Evolutionary conservation across 2,888 invertebrate species (phyloP), one percentile per base, ranked within the genome.

Genomic region (Cosmia trapezina): DNA sequence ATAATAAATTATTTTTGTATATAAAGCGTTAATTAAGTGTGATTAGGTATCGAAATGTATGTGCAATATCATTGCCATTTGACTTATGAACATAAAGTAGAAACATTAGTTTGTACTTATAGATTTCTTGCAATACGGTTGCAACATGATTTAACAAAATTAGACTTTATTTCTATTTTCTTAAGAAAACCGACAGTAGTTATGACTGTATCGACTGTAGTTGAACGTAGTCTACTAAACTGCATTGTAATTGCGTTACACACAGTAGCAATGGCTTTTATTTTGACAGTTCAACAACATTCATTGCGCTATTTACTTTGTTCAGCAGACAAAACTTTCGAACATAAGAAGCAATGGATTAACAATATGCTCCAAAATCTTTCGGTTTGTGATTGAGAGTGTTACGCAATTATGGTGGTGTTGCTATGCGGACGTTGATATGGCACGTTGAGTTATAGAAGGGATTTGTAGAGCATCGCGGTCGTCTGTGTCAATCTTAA

Each of bases 1-100:
- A 70, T 80, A 80, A 72, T 76, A 83, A 78, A 78, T 80, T 85
- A 85, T 83, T 84, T 83, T 85, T 86, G 73, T 83, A 83, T 65
- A 81, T 85, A 73, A 33, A 64, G 33, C 22, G 14, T 65, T 66
- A 60, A 41, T 37, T 70, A 64, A 60, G 69, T 75, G 56, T 76
- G 45, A 51, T 82, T 72, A 57, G 33, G 54, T 70, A 53, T 51
- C 68, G 45, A 53, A 62, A 62, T 73, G 43, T 72, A 28, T 67
- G 78, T 82, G 83, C 85, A 86, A 83, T 85, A 84, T 70, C 56
- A 64, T 63, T 73, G 73, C 61, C 73, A 53, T 63, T 60, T 37
- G 66, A 64, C 68, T 62, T 62, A 65, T 65, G 70, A 57, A 61
- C 37, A 54, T 28, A 37, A 56, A 47, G 49, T 80, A 75, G 56